Evolutionary conservation across 2,113 vertebrate genomes (phyloP), one percentile per base, ranked within the genome.

Genomic region (Herpetotheres cachinnans): DNA sequence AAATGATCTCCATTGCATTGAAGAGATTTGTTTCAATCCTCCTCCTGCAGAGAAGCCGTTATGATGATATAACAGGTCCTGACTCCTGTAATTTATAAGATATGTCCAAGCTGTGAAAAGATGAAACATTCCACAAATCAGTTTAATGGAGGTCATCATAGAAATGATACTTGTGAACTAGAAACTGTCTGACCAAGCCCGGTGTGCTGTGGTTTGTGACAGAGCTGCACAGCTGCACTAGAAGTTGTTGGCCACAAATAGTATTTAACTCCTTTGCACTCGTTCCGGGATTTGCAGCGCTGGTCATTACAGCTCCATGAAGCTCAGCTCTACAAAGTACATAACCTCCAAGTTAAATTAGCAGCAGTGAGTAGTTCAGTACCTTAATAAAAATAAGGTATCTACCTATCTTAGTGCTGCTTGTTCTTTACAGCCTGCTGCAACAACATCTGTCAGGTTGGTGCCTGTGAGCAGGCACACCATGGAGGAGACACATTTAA

Each of bases 1-100:
- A 92, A 95, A 84, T 52, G 6, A 42, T 54, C 7, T 69, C 47
- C 44, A 73, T 7, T 83, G 62, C 73, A 81, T 29, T 44, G 81
- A 84, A 91, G 82, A 86, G 63, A 93, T 90, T 97, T 96, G 52
- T 93, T 97, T 96, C 78, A 91, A 92, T 95, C 86, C 17, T 82
- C 49, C 44, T 77, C 58, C 73, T 73, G 69, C 34, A 70, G 78
- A 25, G 69, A 96, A 93, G 46, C 22, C 7, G 4, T 91, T 88
- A 73, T 32, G 66, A 95, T 95, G 82, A 96, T 90, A 32, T 42
- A 93, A 88, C 87, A 74, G 67, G 76, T 93, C 52, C 84, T 55
- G 89, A 95, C 20, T 49, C 58, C 55, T 89, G 40, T 83, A 88
- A 95, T 97, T 91, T 89, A 88, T 81, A 93, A 90, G 84, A 49